phyloP scores from a whole-genome alignment of 2,113 vertebrate genomes.

The Myiopsitta monachus region DNA sequence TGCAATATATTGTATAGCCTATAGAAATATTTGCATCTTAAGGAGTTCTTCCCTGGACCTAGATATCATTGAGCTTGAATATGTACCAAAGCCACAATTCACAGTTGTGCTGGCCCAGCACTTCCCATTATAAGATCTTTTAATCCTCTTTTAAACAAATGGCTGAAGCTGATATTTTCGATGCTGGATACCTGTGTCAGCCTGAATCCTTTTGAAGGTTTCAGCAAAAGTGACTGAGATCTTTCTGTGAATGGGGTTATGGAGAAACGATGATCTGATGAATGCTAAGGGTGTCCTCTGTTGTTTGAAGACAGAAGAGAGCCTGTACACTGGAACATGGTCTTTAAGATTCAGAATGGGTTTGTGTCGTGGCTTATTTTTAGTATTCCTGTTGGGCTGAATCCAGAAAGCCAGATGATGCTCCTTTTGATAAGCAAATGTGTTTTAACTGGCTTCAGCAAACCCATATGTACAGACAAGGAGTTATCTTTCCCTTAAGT shows the following conservation, averaged over 20 bases:
- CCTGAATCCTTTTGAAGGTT: neutral
- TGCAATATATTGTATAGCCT: neutral
- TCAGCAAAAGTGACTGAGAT: neutral
- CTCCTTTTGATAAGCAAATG: neutral
- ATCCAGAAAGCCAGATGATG: neutral
- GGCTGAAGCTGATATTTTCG: neutral
- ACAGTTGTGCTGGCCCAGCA: neutral
- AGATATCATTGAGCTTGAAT: neutral
- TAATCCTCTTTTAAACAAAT: neutral
- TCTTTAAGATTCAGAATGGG: neutral
- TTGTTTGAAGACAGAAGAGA: neutral
- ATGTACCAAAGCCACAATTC: neutral
- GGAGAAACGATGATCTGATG: neutral
- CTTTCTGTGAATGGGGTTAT: neutral
- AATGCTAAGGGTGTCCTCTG: neutral
- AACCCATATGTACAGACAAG: neutral
- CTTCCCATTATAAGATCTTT: neutral
- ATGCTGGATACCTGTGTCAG: neutral
- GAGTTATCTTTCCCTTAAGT: neutral
- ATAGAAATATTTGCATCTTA: neutral
- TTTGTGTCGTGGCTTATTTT: neutral
- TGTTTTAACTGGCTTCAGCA: constrained; percentile 13
- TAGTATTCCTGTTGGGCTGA: neutral
- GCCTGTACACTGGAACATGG: rapidly evolving
- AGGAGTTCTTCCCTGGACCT: neutral